Percentiles rank a stretch among this genome's conserved stretches.
Evolutionary conservation across 2,797 vertebrate species (phyloP).

Genomic region (Manis javanica): DNA sequence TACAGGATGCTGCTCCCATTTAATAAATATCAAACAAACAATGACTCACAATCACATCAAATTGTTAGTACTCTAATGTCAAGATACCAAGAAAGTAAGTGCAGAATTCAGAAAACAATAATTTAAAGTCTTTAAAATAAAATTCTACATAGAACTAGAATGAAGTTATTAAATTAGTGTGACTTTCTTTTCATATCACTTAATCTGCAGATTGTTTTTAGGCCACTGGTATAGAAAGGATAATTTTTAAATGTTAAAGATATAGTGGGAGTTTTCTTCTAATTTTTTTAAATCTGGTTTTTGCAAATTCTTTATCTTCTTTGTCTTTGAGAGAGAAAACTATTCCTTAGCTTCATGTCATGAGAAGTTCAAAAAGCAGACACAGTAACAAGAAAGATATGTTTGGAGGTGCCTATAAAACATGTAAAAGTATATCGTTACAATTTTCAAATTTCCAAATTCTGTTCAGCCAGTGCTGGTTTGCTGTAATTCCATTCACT

Average conservation of each 20-base stretch:
- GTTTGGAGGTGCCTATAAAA: neutral
- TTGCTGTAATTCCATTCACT: constrained; percentile 52
- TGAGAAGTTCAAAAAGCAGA: constrained; percentile 11
- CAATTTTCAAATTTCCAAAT: constrained; percentile 22
- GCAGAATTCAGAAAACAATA: neutral
- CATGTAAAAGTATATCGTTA: neutral
- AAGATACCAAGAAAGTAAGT: constrained; percentile 8
- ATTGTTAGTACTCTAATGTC: neutral
- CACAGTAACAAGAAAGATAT: neutral
- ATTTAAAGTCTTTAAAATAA: constrained; percentile 45
- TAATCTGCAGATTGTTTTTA: constrained; percentile 24
- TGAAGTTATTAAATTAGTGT: neutral
- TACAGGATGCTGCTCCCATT: neutral
- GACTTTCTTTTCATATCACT: neutral
- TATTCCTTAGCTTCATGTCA: constrained; percentile 25
- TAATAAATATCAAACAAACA: neutral
- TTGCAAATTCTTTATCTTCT: neutral
- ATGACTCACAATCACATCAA: neutral
- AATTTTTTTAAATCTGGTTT: neutral
- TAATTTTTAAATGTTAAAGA: constrained; percentile 41
- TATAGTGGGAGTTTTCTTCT: neutral
- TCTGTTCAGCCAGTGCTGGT: constrained; percentile 27
- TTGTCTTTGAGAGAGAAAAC: constrained; percentile 16
- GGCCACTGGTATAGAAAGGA: neutral
- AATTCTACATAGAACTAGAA: neutral